phyloP scores from a whole-genome alignment of 2,888 invertebrate genomes.

The Empis livida region DNA sequence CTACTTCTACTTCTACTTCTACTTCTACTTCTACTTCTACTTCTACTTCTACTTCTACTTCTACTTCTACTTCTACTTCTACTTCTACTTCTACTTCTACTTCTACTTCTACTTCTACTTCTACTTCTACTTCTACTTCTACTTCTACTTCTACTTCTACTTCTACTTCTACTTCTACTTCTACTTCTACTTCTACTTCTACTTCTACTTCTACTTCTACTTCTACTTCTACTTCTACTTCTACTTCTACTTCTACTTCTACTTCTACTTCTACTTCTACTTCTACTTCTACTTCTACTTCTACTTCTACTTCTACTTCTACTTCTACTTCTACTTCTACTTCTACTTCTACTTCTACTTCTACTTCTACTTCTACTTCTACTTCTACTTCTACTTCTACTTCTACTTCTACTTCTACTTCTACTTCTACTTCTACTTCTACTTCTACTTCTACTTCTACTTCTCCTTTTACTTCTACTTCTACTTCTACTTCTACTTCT shows the following conservation, averaged over 20 bases:
- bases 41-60: neutral
- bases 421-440: constrained; percentile 2
- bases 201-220: neutral
- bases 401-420: neutral
- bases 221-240: neutral
- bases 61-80: neutral
- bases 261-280: neutral
- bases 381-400: constrained; percentile 1
- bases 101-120: neutral
- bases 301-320: too few relatives aligned
- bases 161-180: neutral
- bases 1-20: neutral
- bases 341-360: too few relatives aligned
- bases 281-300: neutral
- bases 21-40: neutral
- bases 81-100: neutral
- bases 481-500: too few relatives aligned
- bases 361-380: neutral
- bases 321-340: too few relatives aligned
- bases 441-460: constrained; percentile 3
- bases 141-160: neutral
- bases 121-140: neutral
- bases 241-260: neutral
- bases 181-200: neutral
- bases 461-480: too few relatives aligned